Evolutionary conservation across 1,140 invertebrate genomes (phyloP), one percentile per base, ranked within the genome.

Genomic region (Vanessa atalanta): DNA sequence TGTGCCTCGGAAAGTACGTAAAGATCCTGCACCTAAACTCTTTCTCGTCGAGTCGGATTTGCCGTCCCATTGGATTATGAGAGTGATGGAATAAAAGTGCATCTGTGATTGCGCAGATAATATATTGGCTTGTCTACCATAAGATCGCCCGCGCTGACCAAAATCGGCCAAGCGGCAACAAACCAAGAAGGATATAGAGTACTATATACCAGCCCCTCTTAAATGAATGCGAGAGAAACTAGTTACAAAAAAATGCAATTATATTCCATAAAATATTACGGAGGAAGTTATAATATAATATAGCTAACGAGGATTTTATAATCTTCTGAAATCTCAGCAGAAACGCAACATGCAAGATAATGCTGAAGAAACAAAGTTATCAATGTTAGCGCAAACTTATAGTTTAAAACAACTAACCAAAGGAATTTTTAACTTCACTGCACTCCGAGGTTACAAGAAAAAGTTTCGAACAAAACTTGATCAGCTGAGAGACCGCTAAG

Each of bases 341-440:
- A 61, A 50, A 50, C n/a, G 63, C 57, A 37, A 61, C 23, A 61
- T 37, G 31, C 31, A 61, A 61, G 57, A 61, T 61, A 61, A 61
- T 37, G 26, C 26, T 43, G n/a, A 61, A n/a, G 15, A 6, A 57
- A 57, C 53, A 57, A 66, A 50, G 65, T 66, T 66, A 66, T 66
- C 65, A 66, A 15, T 66, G 9, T 16, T 37, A n/a, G 31, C 65
- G 37, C 37, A 66, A 66, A 66, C 65, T 66, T 20, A 11, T 16
- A 66, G 65, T 61, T 37, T 61, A 31, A 66, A 66, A 66, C 63
- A 65, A 65, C 47, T 51, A 51, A 66, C 65, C 65, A 31, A 66
- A 48, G 65, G 65, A 66, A 66, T 66, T 66, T 66, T 66, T 66
- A 66, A 66, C 65, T 66, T 51, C 47, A 16, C 47, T 66, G 47